phyloP scores from a whole-genome alignment of 2,888 invertebrate genomes.

The Xanthia icteritia region DNA sequence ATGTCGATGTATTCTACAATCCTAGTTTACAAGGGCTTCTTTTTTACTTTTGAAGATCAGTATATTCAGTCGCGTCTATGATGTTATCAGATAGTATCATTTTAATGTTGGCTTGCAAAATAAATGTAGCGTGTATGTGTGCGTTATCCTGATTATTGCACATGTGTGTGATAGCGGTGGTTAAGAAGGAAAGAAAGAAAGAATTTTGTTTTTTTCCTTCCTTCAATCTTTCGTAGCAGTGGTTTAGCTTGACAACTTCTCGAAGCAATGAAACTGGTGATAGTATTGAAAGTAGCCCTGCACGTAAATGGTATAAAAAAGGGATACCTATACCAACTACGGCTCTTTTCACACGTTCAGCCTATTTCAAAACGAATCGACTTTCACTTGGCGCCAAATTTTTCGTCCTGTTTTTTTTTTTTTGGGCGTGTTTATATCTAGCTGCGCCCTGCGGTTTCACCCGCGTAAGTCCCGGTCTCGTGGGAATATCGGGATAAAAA shows the following conservation, averaged over 20 bases:
- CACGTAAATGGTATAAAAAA: not conserved
- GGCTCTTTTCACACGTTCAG: not conserved
- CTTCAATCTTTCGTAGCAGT: constrained; percentile 33
- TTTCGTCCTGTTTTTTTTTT: not conserved
- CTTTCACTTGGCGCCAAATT: not conserved
- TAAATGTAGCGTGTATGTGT: constrained; percentile 74
- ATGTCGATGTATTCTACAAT: no score
- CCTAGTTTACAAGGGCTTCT: not conserved
- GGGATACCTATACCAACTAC: fast-evolving
- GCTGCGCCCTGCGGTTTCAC: no score
- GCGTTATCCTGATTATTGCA: constrained; percentile 56
- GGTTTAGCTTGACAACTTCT: constrained; percentile 47
- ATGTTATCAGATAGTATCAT: not conserved
- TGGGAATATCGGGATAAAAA: no score
- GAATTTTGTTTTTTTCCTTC: not conserved
- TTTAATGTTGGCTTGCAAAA: constrained; percentile 69
- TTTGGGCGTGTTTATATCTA: no score
- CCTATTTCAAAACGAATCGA: not conserved
- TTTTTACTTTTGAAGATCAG: not conserved
- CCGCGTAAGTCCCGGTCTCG: no score
- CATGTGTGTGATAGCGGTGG: constrained; percentile 52
- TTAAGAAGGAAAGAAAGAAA: constrained; percentile 12
- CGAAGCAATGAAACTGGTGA: constrained; percentile 58
- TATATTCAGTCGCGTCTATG: not conserved
- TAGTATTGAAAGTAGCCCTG: not conserved